phyloP scores from a whole-genome alignment of 1,140 invertebrate species.

The Solenopsis fugax region DNA sequence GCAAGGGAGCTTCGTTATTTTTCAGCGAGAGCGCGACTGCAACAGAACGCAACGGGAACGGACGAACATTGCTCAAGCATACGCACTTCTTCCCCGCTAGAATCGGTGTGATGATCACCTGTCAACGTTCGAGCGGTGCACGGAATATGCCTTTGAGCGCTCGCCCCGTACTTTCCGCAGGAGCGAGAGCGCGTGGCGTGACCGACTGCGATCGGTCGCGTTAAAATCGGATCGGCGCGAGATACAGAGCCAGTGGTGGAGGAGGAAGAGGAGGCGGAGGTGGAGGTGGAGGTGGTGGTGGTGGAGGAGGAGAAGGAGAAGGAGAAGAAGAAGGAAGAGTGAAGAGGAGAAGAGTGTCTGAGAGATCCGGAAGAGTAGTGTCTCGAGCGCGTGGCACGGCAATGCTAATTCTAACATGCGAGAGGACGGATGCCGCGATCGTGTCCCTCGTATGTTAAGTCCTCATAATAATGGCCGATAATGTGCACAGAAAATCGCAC shows the following conservation, averaged over 20 bases:
- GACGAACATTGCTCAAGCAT: conserved; percentile 67
- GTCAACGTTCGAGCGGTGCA: conserved; percentile 75
- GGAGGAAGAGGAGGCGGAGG: background rate
- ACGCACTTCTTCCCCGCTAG: conserved; percentile 63
- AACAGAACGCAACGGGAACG: background rate
- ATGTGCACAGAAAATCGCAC: conserved; percentile 84
- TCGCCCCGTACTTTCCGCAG: background rate
- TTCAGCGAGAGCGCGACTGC: background rate
- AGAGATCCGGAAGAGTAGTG: background rate
- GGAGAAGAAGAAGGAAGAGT: background rate
- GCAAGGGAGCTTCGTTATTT: conserved; percentile 18
- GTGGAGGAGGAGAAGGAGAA: background rate
- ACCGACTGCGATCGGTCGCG: background rate
- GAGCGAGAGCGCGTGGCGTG: background rate
- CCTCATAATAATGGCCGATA: conserved; percentile 83
- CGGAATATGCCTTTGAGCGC: conserved; percentile 73
- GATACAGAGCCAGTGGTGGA: background rate
- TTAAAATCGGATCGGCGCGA: background rate
- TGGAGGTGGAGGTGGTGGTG: background rate
- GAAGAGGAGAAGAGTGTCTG: background rate
- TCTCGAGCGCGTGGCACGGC: conserved; percentile 9
- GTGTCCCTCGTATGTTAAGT: conserved; percentile 74
- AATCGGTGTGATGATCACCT: conserved; percentile 81
- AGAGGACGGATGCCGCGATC: conserved; percentile 70
- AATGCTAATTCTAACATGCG: conserved; percentile 77